phyloP scores from a whole-genome alignment of 2,888 invertebrate species.

The Megastigmus dorsalis region DNA sequence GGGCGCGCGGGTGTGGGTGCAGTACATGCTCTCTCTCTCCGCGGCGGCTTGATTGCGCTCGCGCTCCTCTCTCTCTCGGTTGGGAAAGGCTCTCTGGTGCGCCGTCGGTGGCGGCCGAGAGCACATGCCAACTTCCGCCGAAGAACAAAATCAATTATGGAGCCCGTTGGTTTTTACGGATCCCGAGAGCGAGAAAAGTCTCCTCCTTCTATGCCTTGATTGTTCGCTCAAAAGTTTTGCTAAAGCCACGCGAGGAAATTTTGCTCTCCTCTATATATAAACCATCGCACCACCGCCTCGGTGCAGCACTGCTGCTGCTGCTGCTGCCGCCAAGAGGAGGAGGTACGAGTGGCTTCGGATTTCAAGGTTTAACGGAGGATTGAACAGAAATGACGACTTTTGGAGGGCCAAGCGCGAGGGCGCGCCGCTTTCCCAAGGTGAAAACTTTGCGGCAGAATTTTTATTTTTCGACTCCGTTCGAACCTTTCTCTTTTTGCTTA shows the following conservation, averaged over 20 bases:
- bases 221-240: constrained; percentile 38
- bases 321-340: too few species aligned
- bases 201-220: constrained; percentile 26
- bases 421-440: too few species aligned
- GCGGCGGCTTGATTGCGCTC: background rate
- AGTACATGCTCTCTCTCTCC: too few species aligned
- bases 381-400: constrained; percentile 39
- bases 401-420: background rate
- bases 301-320: background rate
- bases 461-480: too few species aligned
- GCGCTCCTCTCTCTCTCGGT: background rate
- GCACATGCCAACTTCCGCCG: constrained; percentile 65
- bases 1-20: too few species aligned
- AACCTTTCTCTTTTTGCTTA: too few species aligned
- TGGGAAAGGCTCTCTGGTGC: too few species aligned
- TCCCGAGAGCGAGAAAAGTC: constrained; percentile 34
- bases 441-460: too few species aligned
- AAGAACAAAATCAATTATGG: constrained; percentile 71
- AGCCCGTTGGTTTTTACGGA: constrained; percentile 54
- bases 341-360: constrained; percentile 32
- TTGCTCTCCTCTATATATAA: too few species aligned
- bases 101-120: constrained; percentile 50
- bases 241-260: constrained; percentile 40
- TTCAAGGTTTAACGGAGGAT: constrained; percentile 41
- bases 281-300: too few species aligned